phyloP scores from a whole-genome alignment of 2,797 vertebrate genomes.

The Halcyon chelicuti region DNA sequence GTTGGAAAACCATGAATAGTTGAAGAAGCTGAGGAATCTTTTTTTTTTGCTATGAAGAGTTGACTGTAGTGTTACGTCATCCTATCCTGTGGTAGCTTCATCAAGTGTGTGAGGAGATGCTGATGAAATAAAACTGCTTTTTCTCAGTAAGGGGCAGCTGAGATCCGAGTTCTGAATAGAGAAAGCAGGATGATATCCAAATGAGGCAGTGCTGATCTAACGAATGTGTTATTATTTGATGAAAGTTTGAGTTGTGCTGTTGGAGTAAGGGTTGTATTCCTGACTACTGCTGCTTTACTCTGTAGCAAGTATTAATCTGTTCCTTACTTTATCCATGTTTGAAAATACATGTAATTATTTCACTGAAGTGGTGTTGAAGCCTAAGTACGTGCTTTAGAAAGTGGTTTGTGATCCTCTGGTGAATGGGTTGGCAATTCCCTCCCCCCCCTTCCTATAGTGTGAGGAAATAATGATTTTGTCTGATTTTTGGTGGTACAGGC shows the following conservation, averaged over 20 bases:
- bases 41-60: background rate
- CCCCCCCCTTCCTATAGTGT: background rate
- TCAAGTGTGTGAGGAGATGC: background rate
- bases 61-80: background rate
- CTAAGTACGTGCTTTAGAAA: background rate
- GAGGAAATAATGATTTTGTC: background rate
- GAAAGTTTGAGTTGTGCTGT: background rate
- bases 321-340: background rate
- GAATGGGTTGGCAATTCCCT: background rate
- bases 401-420: background rate
- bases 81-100: background rate
- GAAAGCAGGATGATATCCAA: background rate
- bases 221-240: background rate
- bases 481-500: background rate
- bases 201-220: rapidly evolving
- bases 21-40: background rate
- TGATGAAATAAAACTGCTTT: background rate
- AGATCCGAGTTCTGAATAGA: background rate
- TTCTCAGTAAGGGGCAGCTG: background rate
- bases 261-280: background rate
- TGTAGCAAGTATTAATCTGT: background rate
- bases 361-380: background rate
- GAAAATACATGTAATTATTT: background rate
- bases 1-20: background rate
- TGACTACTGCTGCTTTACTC: background rate